These are phyloP conservation scores for Diglossa cyanea DNA, from an alignment of 2,797 vertebrate species.

Conservation along the genomic window DNA sequence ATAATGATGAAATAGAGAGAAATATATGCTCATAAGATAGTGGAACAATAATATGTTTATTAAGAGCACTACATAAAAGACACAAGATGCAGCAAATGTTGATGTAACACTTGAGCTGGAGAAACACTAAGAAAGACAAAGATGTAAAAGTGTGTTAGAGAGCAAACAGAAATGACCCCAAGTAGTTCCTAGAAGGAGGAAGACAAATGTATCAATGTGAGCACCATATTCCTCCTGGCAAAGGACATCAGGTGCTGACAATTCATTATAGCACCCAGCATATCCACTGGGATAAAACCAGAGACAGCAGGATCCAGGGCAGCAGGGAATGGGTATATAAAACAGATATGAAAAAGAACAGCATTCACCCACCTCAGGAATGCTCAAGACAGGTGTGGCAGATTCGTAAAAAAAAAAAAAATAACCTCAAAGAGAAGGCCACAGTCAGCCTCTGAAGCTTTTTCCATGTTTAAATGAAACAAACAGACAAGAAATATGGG, in stretches of 20 bases:
- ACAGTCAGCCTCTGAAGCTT: neutral
- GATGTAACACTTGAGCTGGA: neutral
- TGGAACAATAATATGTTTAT: neutral
- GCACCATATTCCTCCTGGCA: neutral
- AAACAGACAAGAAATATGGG: neutral
- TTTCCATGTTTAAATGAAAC: neutral
- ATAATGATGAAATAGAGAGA: neutral
- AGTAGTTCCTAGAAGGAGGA: neutral
- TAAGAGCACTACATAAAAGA: neutral
- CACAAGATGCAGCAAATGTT: neutral
- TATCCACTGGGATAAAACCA: neutral
- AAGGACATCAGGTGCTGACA: neutral
- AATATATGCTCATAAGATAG: neutral
- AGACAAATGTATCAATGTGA: neutral
- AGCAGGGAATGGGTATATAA: neutral
- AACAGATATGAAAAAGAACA: neutral
- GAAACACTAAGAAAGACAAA: neutral
- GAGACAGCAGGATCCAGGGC: neutral
- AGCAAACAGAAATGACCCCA: neutral
- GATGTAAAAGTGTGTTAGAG: neutral
- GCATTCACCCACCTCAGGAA: neutral
- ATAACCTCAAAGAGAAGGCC: neutral
- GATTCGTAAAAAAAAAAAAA: neutral
- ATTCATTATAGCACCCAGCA: accelerated
- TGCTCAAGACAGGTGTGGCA: neutral